phyloP scores from a whole-genome alignment of 2,888 invertebrate genomes.

The Mallateleia sp. region DNA sequence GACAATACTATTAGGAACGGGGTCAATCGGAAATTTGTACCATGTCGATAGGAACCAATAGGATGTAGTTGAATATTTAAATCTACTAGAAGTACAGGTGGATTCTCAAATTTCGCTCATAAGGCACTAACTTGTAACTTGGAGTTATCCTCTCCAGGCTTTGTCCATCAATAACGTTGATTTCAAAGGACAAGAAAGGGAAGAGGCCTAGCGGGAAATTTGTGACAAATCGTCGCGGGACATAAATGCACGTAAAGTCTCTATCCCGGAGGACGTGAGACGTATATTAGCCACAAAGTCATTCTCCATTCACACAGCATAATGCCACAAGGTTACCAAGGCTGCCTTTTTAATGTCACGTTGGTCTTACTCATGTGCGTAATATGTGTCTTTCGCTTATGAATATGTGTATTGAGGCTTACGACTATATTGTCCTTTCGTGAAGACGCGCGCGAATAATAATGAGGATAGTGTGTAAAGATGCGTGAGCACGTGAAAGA shows the following conservation, averaged over 20 bases:
- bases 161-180: not conserved
- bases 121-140: not conserved
- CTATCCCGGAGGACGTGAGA: conserved; percentile 57
- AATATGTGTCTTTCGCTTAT: conserved; percentile 68
- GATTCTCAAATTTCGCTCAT: not conserved
- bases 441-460: conserved; percentile 61
- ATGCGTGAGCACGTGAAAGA: conserved; percentile 47
- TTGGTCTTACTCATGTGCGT: conserved; percentile 63
- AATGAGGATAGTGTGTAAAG: conserved; percentile 60
- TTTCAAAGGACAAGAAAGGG: not conserved
- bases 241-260: conserved; percentile 67
- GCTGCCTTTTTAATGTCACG: conserved; percentile 61
- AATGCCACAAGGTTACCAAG: conserved; percentile 69
- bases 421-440: conserved; percentile 67
- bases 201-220: conserved; percentile 45
- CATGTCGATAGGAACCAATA: too few species aligned
- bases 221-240: conserved; percentile 67
- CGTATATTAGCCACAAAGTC: conserved; percentile 68
- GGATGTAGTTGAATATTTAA: too few species aligned
- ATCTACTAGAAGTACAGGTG: not conserved
- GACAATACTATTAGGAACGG: too few species aligned
- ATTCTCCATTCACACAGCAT: conserved; percentile 64
- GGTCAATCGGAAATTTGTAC: too few species aligned
- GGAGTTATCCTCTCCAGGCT: not conserved
- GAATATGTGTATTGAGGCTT: conserved; percentile 66